Evolutionary conservation across 2,113 vertebrate species (phyloP).

Genomic region (Sinosuthora webbiana): DNA sequence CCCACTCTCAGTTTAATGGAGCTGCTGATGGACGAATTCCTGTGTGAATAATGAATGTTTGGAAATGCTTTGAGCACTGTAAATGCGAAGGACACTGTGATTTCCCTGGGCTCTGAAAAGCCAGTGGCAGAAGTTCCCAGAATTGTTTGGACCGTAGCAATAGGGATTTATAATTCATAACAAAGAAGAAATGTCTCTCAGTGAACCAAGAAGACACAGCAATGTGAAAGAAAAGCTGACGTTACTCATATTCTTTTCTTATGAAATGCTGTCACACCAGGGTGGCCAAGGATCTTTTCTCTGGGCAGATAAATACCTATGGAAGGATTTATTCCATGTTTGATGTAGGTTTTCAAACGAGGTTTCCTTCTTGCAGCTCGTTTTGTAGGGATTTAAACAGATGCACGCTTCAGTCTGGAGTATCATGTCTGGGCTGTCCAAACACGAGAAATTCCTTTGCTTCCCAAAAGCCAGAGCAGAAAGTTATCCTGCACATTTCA

Average conservation of each 20-base stretch:
- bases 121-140: conserved; percentile 21
- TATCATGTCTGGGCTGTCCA: neutral
- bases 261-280: neutral
- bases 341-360: neutral
- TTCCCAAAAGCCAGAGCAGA: neutral
- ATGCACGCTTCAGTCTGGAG: neutral
- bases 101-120: neutral
- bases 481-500: neutral
- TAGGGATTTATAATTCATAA: conserved; percentile 31
- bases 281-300: neutral
- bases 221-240: neutral
- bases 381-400: neutral
- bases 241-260: neutral
- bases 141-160: conserved; percentile 17
- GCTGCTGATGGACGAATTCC: neutral
- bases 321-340: neutral
- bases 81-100: neutral
- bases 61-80: neutral
- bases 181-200: neutral
- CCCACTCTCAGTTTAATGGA: neutral
- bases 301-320: neutral
- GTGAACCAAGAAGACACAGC: neutral
- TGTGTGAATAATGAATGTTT: conserved; percentile 7
- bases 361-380: neutral
- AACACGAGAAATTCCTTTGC: neutral